Evolutionary conservation across 2,113 vertebrate genomes (phyloP).

Genomic region (Myanophis thanlyinensis): DNA sequence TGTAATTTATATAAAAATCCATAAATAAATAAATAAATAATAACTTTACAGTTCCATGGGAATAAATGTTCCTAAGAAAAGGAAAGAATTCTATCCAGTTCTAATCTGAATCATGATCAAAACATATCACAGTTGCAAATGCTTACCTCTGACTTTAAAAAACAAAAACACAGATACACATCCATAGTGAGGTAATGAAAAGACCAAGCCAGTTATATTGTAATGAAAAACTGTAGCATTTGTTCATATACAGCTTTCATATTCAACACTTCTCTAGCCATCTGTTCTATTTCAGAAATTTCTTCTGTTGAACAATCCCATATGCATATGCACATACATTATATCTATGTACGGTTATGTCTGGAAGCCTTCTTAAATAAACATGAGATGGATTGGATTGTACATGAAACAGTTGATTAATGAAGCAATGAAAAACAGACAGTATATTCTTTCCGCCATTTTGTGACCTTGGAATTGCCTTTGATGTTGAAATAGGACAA

Average conservation of each 20-base stretch:
- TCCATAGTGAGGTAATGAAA: not conserved
- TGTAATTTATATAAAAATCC: not conserved
- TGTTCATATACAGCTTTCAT: constrained; percentile 12
- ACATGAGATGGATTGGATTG: not conserved
- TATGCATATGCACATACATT: not conserved
- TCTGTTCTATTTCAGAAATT: not conserved
- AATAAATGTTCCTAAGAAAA: not conserved
- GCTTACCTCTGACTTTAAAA: not conserved
- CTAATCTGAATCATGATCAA: not conserved
- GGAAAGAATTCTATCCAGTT: not conserved
- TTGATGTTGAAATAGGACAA: not conserved
- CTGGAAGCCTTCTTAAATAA: not conserved
- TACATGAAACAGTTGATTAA: not conserved
- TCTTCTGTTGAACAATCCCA: not conserved
- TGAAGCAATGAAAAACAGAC: not conserved
- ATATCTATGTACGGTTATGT: not conserved
- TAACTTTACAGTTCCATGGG: not conserved
- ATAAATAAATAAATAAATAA: not conserved
- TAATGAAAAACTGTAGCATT: not conserved
- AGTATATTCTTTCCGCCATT: not conserved
- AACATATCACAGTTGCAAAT: not conserved
- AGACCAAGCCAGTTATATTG: constrained; percentile 2
- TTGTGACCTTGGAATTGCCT: not conserved
- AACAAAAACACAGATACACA: not conserved
- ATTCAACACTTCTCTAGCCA: not conserved